Evolutionary conservation across 2,113 vertebrate genomes (phyloP).

Genomic region (Python bivittatus): DNA sequence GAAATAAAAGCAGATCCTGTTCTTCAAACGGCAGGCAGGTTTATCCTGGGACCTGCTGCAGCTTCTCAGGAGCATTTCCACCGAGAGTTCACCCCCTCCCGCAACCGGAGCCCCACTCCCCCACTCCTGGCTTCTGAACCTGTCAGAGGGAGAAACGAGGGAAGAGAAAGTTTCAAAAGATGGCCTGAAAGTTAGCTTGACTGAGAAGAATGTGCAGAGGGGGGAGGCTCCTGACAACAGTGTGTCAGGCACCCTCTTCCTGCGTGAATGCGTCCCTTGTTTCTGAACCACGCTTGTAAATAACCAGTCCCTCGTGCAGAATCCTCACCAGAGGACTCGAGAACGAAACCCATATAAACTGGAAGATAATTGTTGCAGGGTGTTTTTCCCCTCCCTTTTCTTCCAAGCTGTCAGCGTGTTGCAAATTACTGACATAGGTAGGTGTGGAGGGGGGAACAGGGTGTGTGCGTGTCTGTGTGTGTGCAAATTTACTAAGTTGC

Average conservation of each 20-base stretch:
- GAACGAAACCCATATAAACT: neutral
- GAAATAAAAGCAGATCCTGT: neutral
- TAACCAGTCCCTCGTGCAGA: neutral
- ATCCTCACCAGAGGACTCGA: neutral
- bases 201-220: neutral
- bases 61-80: neutral
- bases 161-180: too few species aligned
- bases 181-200: too few species aligned
- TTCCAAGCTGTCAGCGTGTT: neutral
- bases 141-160: neutral
- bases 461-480: too few species aligned
- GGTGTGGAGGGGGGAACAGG: neutral
- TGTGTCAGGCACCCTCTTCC: neutral
- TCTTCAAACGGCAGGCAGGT: neutral
- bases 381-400: neutral
- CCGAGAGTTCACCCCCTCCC: neutral
- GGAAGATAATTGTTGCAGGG: neutral
- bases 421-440: neutral
- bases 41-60: neutral
- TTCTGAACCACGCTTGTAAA: neutral
- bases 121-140: neutral
- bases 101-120: neutral
- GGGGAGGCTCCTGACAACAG: neutral
- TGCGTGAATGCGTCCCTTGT: neutral
- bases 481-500: neutral